Conservation (phyloP, 2,113 vertebrate species). For the Ariopsis seemanni region DNA sequence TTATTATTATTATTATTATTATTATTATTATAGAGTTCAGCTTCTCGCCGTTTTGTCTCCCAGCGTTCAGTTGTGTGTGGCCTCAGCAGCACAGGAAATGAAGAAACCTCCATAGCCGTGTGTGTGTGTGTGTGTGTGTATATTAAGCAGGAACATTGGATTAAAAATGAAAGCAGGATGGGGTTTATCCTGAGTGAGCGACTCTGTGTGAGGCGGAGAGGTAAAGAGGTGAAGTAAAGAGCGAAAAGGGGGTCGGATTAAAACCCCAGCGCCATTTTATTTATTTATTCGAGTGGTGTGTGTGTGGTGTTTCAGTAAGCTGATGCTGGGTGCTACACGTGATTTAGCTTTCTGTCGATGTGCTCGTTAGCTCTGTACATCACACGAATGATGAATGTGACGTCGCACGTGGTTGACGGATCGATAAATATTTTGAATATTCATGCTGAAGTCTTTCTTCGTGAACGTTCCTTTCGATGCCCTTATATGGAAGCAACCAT, state of each 20-base stretch:
- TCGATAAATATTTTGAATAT: neutral
- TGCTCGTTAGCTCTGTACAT: constrained; percentile 23
- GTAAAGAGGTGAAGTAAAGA: constrained; percentile 1
- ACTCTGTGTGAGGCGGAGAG: constrained; percentile 37
- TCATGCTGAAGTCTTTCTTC: neutral
- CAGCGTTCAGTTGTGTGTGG: constrained; percentile 66
- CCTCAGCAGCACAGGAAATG: constrained; percentile 75
- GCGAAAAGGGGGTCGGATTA: constrained; percentile 10
- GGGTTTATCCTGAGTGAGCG: constrained; percentile 63
- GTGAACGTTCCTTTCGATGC: neutral
- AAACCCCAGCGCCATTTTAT: neutral
- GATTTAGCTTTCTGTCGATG: constrained; percentile 7
- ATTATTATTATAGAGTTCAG: constrained; percentile 58
- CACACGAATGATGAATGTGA: neutral
- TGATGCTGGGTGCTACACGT: constrained; percentile 7
- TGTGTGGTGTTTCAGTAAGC: constrained; percentile 41
- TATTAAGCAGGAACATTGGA: constrained; percentile 69
- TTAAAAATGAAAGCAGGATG: constrained; percentile 73
- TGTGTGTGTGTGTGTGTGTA: neutral
- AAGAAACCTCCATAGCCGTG: constrained; percentile 73
- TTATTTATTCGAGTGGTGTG: constrained; percentile 36
- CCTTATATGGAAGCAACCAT: neutral
- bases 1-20: too few species aligned
- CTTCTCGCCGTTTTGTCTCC: constrained; percentile 57
- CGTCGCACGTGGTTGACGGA: neutral